Evolutionary conservation across 2,888 invertebrate genomes (phyloP).

Genomic region (Baccha elongata): DNA sequence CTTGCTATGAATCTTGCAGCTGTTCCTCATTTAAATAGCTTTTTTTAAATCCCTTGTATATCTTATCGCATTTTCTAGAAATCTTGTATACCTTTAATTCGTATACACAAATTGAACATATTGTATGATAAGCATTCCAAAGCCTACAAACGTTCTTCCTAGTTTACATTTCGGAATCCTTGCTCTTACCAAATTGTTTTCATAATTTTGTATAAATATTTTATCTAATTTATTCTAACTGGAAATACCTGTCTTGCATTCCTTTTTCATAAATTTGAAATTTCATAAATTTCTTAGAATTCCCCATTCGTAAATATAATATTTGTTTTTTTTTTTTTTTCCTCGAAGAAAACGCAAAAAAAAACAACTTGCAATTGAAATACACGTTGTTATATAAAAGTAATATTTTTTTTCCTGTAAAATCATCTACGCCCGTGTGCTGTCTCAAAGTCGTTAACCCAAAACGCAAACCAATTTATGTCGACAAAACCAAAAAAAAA

Average conservation of each 20-base stretch:
- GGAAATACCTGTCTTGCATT: background rate
- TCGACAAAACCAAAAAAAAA: background rate
- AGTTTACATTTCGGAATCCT: too few species aligned
- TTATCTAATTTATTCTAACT: too few species aligned
- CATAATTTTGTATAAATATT: too few species aligned
- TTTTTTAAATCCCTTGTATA: too few species aligned
- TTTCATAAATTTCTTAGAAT: slow-evolving; percentile 11
- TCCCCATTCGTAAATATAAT: background rate
- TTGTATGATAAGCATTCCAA: too few species aligned
- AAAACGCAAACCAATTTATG: background rate
- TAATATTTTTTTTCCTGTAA: background rate
- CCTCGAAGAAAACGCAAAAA: background rate
- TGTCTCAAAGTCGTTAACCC: background rate
- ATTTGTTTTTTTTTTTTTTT: background rate
- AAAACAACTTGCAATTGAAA: background rate
- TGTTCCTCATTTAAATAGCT: too few species aligned
- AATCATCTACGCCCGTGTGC: background rate
- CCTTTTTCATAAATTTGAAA: slow-evolving; percentile 8
- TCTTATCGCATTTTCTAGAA: too few species aligned
- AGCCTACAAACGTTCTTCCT: too few species aligned
- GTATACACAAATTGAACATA: too few species aligned
- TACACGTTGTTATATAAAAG: background rate
- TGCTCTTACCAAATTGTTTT: too few species aligned
- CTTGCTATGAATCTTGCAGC: too few species aligned
- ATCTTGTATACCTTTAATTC: too few species aligned